These are phyloP conservation scores for Lasioglossum vierecki DNA, from an alignment of 2,888 invertebrate genomes.

Conservation along the genomic window DNA sequence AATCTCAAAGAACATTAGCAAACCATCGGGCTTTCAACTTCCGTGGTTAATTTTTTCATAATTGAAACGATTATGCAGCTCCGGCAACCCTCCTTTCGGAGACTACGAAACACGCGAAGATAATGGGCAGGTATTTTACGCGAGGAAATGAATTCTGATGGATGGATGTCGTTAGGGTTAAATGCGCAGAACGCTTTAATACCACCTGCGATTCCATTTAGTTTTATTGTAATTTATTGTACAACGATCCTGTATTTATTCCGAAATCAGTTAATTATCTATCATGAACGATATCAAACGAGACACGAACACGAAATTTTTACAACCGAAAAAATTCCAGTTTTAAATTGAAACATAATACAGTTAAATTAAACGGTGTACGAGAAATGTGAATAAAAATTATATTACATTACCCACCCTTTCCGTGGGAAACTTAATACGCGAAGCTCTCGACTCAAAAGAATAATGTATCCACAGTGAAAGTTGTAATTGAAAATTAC, in stretches of 20 bases:
- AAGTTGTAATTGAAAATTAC: background rate
- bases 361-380: background rate
- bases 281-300: too few relatives aligned
- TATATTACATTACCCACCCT: background rate
- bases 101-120: background rate
- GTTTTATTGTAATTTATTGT: background rate
- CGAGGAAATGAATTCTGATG: background rate
- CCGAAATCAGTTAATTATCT: too few relatives aligned
- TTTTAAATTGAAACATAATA: background rate
- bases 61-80: constrained; percentile 4
- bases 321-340: background rate
- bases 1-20: background rate
- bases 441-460: background rate
- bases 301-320: too few relatives aligned
- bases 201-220: background rate
- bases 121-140: constrained; percentile 3
- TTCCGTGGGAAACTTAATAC: background rate
- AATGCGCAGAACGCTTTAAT: background rate
- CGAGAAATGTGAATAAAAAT: background rate
- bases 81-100: background rate
- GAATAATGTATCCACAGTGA: background rate
- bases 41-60: background rate
- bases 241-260: too few relatives aligned
- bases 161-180: background rate
- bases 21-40: background rate